Percentiles rank a stretch among this genome's conserved stretches.
Conservation (phyloP, 53 echinoderm and acorn worm species). For the Mesocentrotus franciscanus region DNA sequence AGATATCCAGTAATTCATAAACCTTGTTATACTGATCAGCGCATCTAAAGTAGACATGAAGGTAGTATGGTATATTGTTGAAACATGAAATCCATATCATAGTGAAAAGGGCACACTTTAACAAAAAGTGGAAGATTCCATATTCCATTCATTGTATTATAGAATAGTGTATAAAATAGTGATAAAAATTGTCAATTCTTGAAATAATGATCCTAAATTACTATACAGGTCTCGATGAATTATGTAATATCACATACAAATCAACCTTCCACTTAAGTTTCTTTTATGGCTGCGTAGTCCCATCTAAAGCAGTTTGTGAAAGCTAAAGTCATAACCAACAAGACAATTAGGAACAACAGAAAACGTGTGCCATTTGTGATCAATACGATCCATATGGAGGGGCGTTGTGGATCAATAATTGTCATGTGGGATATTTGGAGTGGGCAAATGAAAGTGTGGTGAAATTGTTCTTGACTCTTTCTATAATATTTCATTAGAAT, state of each 20-base stretch:
- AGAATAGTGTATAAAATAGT: too few relatives aligned
- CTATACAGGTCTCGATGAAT: neutral
- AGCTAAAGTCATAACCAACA: neutral
- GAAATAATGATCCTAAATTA: neutral
- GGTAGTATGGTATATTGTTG: neutral
- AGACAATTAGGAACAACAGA: neutral
- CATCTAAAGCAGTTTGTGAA: neutral
- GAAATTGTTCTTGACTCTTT: neutral
- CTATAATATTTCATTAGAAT: constrained; percentile 32
- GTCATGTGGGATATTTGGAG: neutral
- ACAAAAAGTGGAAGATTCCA: neutral
- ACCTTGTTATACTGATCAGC: neutral
- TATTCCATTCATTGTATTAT: too few relatives aligned
- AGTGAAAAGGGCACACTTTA: neutral
- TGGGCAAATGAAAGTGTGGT: neutral
- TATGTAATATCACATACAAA: neutral
- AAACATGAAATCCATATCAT: neutral
- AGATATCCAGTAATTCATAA: neutral
- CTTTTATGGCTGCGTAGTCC: neutral
- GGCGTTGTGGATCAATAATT: neutral
- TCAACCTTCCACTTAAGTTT: neutral
- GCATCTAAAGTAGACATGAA: neutral
- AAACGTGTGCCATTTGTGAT: neutral
- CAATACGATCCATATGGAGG: constrained; percentile 21
- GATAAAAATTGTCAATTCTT: too few relatives aligned